phyloP scores from a whole-genome alignment of 2,888 invertebrate species.

The Melanophora roralis region DNA sequence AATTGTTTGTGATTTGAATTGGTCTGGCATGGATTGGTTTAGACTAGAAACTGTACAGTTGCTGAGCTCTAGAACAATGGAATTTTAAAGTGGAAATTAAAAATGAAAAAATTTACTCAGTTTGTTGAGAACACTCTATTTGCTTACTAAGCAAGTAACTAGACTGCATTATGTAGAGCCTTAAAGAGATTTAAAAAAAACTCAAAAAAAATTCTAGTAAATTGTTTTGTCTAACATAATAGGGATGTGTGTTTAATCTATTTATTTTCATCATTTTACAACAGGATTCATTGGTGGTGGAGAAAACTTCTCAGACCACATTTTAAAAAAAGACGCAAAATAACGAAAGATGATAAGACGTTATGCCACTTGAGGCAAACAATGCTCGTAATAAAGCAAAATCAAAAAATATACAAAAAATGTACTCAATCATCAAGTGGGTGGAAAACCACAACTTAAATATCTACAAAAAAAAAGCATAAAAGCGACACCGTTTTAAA shows the following conservation, averaged over 20 bases:
- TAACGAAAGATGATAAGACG: slow-evolving; percentile 48
- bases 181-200: neutral
- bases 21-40: neutral
- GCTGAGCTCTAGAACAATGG: slow-evolving; percentile 35
- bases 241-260: slow-evolving; percentile 12
- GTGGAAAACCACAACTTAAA: neutral
- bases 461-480: neutral
- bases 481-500: slow-evolving; percentile 40
- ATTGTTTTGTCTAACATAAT: slow-evolving; percentile 7
- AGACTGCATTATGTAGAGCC: slow-evolving; percentile 6
- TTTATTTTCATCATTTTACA: slow-evolving; percentile 23
- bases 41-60: neutral
- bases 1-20: slow-evolving; percentile 5
- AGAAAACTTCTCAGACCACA: slow-evolving; percentile 38
- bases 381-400: slow-evolving; percentile 20
- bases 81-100: slow-evolving; percentile 40
- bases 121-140: neutral
- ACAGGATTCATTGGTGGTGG: slow-evolving; percentile 43
- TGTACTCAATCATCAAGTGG: neutral
- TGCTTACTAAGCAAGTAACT: slow-evolving; percentile 14
- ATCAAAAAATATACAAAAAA: neutral
- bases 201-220: slow-evolving; percentile 2
- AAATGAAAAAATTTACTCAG: slow-evolving; percentile 35
- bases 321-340: slow-evolving; percentile 15
- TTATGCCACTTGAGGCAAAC: slow-evolving; percentile 56